Percentiles rank a stretch among this genome's conserved stretches.
Evolutionary conservation across 2,888 invertebrate genomes (phyloP).

Genomic region (Embidobia sp.): DNA sequence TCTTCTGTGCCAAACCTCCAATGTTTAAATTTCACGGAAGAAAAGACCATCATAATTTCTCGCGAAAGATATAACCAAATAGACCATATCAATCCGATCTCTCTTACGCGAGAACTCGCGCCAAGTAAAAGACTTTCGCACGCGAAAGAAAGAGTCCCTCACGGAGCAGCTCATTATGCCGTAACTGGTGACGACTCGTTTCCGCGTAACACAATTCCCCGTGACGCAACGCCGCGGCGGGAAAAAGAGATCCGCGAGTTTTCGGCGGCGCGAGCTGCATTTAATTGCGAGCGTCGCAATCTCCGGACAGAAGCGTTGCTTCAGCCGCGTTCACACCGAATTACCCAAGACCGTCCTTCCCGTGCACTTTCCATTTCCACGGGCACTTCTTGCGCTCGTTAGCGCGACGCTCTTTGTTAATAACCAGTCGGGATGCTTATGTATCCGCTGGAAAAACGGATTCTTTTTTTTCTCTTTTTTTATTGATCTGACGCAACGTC

Average conservation of each 20-base stretch:
- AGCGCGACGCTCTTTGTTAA: conserved; percentile 56
- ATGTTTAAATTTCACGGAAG: too few relatives aligned
- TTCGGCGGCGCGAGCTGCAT: conserved; percentile 19
- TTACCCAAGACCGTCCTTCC: conserved; percentile 72
- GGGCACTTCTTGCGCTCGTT: conserved; percentile 67
- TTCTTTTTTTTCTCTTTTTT: too few relatives aligned
- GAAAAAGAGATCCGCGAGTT: conserved; percentile 22
- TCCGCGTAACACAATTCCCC: conserved; percentile 35
- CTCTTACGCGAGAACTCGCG: too few relatives aligned
- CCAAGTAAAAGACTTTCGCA: not conserved
- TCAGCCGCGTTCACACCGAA: conserved; percentile 62
- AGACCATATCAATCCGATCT: too few relatives aligned
- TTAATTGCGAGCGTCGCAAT: conserved; percentile 44
- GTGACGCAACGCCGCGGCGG: conserved; percentile 23
- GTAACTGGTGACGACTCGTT: conserved; percentile 22
- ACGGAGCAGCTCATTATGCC: conserved; percentile 41
- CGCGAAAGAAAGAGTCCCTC: not conserved
- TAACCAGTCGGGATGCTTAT: conserved; percentile 64
- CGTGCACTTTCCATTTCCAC: conserved; percentile 76
- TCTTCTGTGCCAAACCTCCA: too few relatives aligned
- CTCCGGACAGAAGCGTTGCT: conserved; percentile 43
- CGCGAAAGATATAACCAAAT: too few relatives aligned
- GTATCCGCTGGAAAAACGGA: conserved; percentile 45
- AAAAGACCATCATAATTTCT: too few relatives aligned
- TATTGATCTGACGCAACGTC: conserved; percentile 38